Evolutionary conservation across 2,113 vertebrate genomes (phyloP), one percentile per base, ranked within the genome.

Genomic region (Tachysurus vachellii): DNA sequence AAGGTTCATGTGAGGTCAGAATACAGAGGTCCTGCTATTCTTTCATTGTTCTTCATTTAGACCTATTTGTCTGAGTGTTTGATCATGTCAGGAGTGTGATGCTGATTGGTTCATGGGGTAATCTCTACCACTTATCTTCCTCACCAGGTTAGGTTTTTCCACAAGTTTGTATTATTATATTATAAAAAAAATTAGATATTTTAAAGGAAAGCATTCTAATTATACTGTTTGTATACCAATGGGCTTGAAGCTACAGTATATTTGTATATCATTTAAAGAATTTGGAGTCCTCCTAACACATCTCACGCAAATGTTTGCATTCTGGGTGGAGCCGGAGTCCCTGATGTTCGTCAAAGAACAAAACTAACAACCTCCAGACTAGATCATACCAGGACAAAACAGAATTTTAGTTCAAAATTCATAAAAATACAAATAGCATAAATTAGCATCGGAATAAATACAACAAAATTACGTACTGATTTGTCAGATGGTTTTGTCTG

Each of bases 1-100:
- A 87, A 83, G 50, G 86, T 77, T 87, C 80, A 87, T n/a, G 26
- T 50, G n/a, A 66, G 71, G 81, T 87, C 86, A 87, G 23, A 53
- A 83, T 54, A 84, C 81, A 87, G 86, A 87, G 81, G 71, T 84
- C 81, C 81, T 84, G 81, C 81, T 84, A 87, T 77, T 87, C 86
- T 87, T 84, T 79, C 50, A 84, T 83, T 87, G 86, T 87, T 87
- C 54, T 86, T 83, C 80, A 75, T 61, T 82, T 87, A 87, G 53
- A 83, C 21, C 86, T 66, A 47, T 77, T 79, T 87, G 82, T 76
- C 50, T 87, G 47, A 76, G 76, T 84, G 71, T 28, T 68, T 84
- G 86, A 87, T 87, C 81, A 23, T 66, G 59, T 84, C 82, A 87
- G 9, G 61, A 53, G 6, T 54, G 26, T 73, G 64, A 13, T 54